phyloP scores from a whole-genome alignment of 2,113 vertebrate genomes.

The Chionodraco myersi region DNA sequence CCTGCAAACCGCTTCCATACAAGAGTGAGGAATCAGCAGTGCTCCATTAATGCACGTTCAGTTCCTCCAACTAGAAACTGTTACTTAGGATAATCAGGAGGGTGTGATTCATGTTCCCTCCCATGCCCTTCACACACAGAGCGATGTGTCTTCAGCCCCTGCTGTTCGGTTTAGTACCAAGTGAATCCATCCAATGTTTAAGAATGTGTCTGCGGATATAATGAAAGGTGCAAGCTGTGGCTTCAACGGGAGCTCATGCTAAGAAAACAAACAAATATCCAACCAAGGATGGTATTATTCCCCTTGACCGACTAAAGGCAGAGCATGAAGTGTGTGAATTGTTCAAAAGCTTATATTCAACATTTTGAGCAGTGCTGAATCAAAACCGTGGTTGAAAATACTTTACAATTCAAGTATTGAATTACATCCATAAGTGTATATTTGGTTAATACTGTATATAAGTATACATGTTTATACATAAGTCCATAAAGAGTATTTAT shows the following conservation, averaged over 20 bases:
- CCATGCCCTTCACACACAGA: slow-evolving; percentile 37
- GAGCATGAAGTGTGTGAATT: background rate
- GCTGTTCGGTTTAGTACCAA: slow-evolving; percentile 45
- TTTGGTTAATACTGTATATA: too few relatives aligned
- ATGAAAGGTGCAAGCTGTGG: slow-evolving; percentile 40
- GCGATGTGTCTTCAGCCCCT: slow-evolving; percentile 35
- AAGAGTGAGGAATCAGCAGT: background rate
- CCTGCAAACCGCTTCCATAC: background rate
- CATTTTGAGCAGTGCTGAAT: background rate
- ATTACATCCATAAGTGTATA: too few relatives aligned
- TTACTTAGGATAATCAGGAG: slow-evolving; percentile 29
- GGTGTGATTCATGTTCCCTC: slow-evolving; percentile 43
- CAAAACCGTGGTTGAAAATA: too few relatives aligned
- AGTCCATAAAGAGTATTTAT: background rate
- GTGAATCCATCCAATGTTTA: slow-evolving; percentile 32
- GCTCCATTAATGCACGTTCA: slow-evolving; percentile 32
- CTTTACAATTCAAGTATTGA: too few relatives aligned
- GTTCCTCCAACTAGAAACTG: slow-evolving; percentile 40
- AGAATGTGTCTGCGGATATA: slow-evolving; percentile 29
- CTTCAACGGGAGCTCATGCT: slow-evolving; percentile 17
- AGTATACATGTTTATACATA: background rate
- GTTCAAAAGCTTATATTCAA: background rate
- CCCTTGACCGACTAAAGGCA: background rate
- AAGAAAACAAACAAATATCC: slow-evolving; percentile 17
- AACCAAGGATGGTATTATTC: background rate